phyloP scores from a whole-genome alignment of 2,888 invertebrate species.

The Cryptocephalus moraei region DNA sequence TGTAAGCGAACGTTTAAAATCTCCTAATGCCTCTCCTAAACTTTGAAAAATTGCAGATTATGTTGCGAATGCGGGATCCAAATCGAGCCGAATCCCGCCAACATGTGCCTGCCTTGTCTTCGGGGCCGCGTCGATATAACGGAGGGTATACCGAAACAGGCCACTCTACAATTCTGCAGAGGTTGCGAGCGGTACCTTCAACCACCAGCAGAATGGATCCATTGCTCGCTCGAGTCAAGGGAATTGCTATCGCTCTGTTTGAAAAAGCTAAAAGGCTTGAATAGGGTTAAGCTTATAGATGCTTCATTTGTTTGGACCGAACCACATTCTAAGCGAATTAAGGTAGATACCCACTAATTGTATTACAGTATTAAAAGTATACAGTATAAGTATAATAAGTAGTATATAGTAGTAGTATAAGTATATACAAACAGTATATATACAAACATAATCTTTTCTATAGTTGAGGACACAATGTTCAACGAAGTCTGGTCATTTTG shows the following conservation, averaged over 20 bases:
- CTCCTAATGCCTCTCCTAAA: too few relatives aligned
- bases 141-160: constrained; percentile 92
- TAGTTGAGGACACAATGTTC: too few relatives aligned
- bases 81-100: constrained; percentile 92
- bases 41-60: constrained; percentile 30
- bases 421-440: too few relatives aligned
- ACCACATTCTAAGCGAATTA: constrained; percentile 95
- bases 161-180: constrained; percentile 78
- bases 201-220: constrained; percentile 84
- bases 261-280: constrained; percentile 83
- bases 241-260: constrained; percentile 85
- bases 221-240: constrained; percentile 76
- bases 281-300: constrained; percentile 83
- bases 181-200: constrained; percentile 92
- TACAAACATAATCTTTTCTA: too few relatives aligned
- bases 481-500: too few relatives aligned
- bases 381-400: too few relatives aligned
- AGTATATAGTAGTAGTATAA: too few relatives aligned
- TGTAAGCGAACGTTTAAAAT: too few relatives aligned
- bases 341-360: constrained; percentile 53
- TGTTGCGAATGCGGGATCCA: constrained; percentile 91
- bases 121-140: constrained; percentile 90
- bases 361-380: too few relatives aligned
- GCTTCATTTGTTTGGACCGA: constrained; percentile 99
- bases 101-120: constrained; percentile 94